Conservation (phyloP, 64 coral and sea anemone species). For the Porites lutea region DNA sequence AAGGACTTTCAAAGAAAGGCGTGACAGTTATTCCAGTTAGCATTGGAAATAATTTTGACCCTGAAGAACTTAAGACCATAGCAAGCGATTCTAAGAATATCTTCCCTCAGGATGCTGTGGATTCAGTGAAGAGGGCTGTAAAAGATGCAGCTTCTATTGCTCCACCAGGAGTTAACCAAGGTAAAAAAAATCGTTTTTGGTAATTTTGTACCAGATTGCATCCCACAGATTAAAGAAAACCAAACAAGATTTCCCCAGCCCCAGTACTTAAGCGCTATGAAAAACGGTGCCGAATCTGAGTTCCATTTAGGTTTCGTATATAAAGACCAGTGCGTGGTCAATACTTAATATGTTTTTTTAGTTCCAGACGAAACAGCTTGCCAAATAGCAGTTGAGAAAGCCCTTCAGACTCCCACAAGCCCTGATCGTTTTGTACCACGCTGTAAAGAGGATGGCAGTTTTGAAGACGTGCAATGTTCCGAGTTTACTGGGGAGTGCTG, state of each 20-base stretch:
- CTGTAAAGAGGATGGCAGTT: conserved; percentile 74
- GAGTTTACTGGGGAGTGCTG: conserved; percentile 78
- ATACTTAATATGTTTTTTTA: not conserved
- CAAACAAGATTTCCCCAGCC: too few relatives aligned
- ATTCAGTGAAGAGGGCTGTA: conserved; percentile 44
- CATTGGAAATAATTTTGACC: conserved; percentile 29
- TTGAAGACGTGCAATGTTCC: conserved; percentile 85
- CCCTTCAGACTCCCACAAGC: conserved; percentile 20
- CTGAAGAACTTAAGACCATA: not conserved
- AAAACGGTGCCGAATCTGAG: too few relatives aligned
- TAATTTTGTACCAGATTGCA: too few relatives aligned
- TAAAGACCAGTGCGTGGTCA: too few relatives aligned
- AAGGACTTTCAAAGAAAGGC: not conserved
- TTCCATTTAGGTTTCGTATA: too few relatives aligned
- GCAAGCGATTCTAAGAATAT: conserved; percentile 6
- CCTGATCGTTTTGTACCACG: conserved; percentile 67
- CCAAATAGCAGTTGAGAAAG: conserved; percentile 36
- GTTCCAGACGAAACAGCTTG: conserved; percentile 9
- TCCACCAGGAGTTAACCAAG: not conserved
- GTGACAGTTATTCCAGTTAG: conserved; percentile 38
- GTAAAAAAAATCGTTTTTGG: not conserved
- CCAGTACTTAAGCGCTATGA: too few relatives aligned
- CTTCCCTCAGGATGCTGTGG: conserved; percentile 27
- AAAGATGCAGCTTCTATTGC: not conserved
- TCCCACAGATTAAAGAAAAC: too few relatives aligned